Evolutionary conservation across 53 echinoderm and acorn worm species (phyloP).

Genomic region (Antedon mediterranea): DNA sequence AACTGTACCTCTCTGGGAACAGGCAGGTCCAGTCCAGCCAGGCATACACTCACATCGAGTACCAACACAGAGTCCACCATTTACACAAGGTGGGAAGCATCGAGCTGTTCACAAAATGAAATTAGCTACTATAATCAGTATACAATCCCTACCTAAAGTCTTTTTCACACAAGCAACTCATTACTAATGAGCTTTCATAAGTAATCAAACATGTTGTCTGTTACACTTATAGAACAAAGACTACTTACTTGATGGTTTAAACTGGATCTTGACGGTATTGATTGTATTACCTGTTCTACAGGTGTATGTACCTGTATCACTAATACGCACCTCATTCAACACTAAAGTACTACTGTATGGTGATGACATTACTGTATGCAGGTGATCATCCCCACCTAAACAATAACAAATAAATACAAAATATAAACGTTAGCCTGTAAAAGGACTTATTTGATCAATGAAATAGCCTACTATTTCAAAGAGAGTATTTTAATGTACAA

Average conservation of each 20-base stretch:
- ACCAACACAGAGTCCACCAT: conserved; percentile 57
- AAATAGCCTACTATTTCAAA: too few relatives aligned
- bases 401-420: too few relatives aligned
- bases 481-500: too few relatives aligned
- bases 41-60: conserved; percentile 42
- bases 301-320: conserved; percentile 23
- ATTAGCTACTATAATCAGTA: too few relatives aligned
- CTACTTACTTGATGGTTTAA: neutral
- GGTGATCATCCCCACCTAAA: conserved; percentile 8
- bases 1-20: conserved; percentile 37
- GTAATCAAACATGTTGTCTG: too few relatives aligned
- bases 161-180: too few relatives aligned
- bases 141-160: too few relatives aligned
- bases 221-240: neutral
- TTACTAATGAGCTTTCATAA: too few relatives aligned
- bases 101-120: too few relatives aligned
- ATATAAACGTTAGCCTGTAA: too few relatives aligned
- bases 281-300: conserved; percentile 24
- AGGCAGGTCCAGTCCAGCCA: conserved; percentile 37
- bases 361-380: conserved; percentile 14
- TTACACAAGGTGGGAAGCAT: conserved; percentile 49
- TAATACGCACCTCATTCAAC: conserved; percentile 11
- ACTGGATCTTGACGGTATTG: conserved; percentile 18
- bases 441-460: too few relatives aligned
- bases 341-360: conserved; percentile 11